These are phyloP conservation scores for Microctonus hyperodae DNA, from an alignment of 2,888 invertebrate species.

Conservation along the genomic window DNA sequence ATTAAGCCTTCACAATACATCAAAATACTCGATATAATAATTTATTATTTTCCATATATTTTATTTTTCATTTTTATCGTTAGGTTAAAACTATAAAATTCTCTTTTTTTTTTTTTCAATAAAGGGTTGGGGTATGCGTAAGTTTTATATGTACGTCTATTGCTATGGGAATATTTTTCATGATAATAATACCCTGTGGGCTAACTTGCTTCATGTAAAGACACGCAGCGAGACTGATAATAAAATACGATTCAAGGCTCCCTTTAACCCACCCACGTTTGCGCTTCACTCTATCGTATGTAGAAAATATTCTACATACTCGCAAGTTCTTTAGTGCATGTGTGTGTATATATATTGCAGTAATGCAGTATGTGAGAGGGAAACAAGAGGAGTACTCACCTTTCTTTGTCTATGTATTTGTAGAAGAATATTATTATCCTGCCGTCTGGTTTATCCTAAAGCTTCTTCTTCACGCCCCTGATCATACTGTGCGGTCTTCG, in stretches of 20 bases:
- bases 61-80: not conserved
- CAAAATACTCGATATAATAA: not conserved
- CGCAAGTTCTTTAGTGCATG: not conserved
- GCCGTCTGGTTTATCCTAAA: not conserved
- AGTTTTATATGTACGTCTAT: not conserved
- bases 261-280: not conserved
- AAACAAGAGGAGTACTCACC: not conserved
- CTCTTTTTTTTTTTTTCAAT: not conserved
- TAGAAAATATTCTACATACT: not conserved
- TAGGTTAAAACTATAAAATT: not conserved
- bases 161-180: not conserved
- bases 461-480: not conserved
- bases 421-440: slow-evolving; percentile 14
- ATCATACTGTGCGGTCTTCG: not conserved
- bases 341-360: not conserved
- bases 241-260: slow-evolving; percentile 23
- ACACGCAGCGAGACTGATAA: slow-evolving; percentile 17
- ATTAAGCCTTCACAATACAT: not conserved
- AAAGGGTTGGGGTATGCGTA: not conserved
- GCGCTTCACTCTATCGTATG: not conserved
- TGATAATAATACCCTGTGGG: slow-evolving; percentile 24
- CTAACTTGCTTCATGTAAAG: not conserved
- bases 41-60: not conserved
- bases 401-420: not conserved
- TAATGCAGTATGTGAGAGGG: too few relatives aligned